Conservation (phyloP, 2,797 vertebrate genomes). For the Holocentrus rufus region DNA sequence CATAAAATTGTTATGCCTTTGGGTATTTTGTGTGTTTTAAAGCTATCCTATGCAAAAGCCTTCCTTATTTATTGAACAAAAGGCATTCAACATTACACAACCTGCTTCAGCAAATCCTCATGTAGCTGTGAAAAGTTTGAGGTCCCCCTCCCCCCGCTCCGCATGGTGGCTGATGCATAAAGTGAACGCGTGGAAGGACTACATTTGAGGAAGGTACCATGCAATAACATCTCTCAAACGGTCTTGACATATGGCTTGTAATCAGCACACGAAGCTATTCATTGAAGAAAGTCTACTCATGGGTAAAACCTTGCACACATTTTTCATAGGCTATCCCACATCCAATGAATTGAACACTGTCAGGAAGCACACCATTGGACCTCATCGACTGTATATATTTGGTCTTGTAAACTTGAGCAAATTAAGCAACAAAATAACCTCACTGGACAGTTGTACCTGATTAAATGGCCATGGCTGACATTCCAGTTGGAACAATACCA, state of each 20-base stretch:
- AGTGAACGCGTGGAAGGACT: constrained; percentile 17
- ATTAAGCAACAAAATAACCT: not conserved
- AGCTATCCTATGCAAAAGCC: not conserved
- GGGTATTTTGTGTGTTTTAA: not conserved
- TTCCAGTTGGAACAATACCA: not conserved
- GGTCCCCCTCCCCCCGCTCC: constrained; percentile 77
- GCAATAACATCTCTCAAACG: constrained; percentile 1
- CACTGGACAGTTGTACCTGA: not conserved
- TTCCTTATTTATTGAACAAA: constrained; percentile 22
- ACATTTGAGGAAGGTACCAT: constrained; percentile 39
- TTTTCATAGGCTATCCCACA: not conserved
- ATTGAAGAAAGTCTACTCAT: no score
- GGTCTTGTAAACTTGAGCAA: not conserved
- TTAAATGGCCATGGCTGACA: not conserved
- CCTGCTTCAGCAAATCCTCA: constrained; percentile 69
- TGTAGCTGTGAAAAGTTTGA: constrained; percentile 74
- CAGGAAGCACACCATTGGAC: not conserved
- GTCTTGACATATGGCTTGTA: not conserved
- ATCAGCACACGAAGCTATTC: not conserved
- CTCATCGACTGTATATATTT: not conserved
- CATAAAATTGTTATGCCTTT: not conserved
- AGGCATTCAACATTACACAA: constrained; percentile 50
- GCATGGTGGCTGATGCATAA: constrained; percentile 71
- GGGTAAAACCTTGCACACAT: not conserved
- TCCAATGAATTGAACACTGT: not conserved